Evolutionary conservation across 37 sponge, comb jelly and placozoan species (phyloP).

Genomic region (Spongilla lacustris): DNA sequence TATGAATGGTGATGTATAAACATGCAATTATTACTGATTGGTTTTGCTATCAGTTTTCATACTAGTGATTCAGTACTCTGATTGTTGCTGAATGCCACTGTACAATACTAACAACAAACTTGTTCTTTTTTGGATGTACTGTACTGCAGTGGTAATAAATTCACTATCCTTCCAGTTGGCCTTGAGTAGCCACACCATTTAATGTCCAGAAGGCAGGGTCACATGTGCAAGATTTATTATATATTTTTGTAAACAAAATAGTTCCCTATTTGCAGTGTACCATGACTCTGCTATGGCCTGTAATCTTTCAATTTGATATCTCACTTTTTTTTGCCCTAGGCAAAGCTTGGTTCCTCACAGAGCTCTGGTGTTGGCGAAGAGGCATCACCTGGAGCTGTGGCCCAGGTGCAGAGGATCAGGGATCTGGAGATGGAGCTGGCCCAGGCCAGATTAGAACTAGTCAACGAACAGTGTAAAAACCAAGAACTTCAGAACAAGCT

Average conservation of each 20-base stretch:
- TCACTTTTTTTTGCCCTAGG: background rate
- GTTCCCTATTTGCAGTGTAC: background rate
- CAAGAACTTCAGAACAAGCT: constrained; percentile 83
- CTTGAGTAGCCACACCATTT: too few relatives aligned
- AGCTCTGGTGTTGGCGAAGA: constrained; percentile 5
- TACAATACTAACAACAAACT: too few relatives aligned
- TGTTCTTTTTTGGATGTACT: too few relatives aligned
- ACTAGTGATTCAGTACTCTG: too few relatives aligned
- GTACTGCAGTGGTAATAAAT: too few relatives aligned
- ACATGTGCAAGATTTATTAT: background rate
- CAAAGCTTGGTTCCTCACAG: background rate
- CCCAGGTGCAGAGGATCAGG: constrained; percentile 76
- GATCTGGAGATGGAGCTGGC: constrained; percentile 91
- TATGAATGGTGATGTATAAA: too few relatives aligned
- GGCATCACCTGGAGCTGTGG: constrained; percentile 25
- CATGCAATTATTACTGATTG: too few relatives aligned
- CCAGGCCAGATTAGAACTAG: constrained; percentile 89
- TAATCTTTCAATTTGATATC: background rate
- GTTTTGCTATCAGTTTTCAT: too few relatives aligned
- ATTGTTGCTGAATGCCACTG: too few relatives aligned
- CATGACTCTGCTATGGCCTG: background rate
- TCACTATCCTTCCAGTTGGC: too few relatives aligned
- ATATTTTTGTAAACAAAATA: background rate
- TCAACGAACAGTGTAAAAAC: constrained; percentile 79
- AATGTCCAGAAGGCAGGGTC: background rate